Conservation (phyloP, 2,888 invertebrate genomes). For the Lepeophtheirus nordmannii region DNA sequence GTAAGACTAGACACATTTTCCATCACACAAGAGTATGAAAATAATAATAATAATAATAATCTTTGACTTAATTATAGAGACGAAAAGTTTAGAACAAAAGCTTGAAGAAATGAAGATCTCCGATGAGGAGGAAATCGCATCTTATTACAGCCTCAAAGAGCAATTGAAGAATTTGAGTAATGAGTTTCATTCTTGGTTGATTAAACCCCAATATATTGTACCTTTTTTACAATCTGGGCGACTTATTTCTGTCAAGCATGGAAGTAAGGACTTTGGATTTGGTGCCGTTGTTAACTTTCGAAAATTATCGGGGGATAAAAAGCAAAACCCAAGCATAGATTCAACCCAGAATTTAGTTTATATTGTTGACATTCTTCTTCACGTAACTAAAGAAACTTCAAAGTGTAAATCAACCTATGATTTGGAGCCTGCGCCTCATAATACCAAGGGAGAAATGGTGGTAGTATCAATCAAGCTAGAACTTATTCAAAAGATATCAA, state of each 20-base stretch:
- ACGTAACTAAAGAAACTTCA: constrained; percentile 51
- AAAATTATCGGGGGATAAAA: constrained; percentile 38
- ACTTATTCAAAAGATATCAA: constrained; percentile 68
- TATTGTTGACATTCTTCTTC: constrained; percentile 64
- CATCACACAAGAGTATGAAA: not conserved
- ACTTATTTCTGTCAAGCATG: constrained; percentile 72
- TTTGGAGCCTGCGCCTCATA: constrained; percentile 37
- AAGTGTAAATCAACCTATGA: constrained; percentile 36
- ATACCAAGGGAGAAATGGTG: constrained; percentile 57
- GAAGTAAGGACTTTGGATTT: constrained; percentile 82
- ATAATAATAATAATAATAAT: no score
- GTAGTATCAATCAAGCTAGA: constrained; percentile 67
- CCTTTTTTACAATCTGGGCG: constrained; percentile 91
- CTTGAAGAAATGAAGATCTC: not conserved
- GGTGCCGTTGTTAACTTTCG: constrained; percentile 85
- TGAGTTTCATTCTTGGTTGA: constrained; percentile 61
- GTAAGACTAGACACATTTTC: constrained; percentile 42
- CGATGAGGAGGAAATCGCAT: constrained; percentile 29
- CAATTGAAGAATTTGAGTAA: constrained; percentile 57
- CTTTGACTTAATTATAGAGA: not conserved
- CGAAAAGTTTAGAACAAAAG: constrained; percentile 3
- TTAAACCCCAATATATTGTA: constrained; percentile 68
- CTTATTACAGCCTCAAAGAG: constrained; percentile 68
- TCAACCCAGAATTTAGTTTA: constrained; percentile 35
- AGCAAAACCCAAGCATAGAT: constrained; percentile 16